Conservation (phyloP, 2,113 vertebrate genomes). For the Dendropsophus ebraccatus region DNA sequence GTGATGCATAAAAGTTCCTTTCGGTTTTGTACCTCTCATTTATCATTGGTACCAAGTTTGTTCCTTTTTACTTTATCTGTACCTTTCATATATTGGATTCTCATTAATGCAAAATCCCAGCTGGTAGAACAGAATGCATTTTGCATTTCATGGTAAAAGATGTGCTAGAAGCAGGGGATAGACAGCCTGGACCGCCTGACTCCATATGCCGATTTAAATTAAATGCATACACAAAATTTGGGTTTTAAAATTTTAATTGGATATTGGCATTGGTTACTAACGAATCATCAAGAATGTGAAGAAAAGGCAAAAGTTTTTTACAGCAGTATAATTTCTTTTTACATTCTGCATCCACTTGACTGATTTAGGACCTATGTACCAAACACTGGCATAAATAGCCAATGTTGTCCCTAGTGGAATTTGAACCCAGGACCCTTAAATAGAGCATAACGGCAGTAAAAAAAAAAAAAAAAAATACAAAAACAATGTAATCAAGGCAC, state of each 20-base stretch:
- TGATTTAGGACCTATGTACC: background rate
- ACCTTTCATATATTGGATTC: background rate
- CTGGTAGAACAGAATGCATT: background rate
- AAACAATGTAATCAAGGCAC: conserved; percentile 38
- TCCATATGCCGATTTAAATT: conserved; percentile 4
- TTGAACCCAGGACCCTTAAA: no score
- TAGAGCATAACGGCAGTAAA: no score
- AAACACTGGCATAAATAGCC: background rate
- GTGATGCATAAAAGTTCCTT: background rate
- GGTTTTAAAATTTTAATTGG: conserved; percentile 37
- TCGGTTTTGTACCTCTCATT: background rate
- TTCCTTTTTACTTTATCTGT: background rate
- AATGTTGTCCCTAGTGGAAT: no score
- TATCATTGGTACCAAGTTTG: conserved; percentile 13
- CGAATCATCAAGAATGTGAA: conserved; percentile 11
- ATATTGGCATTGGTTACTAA: conserved; percentile 36
- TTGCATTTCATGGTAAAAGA: conserved; percentile 31
- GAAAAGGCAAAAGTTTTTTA: background rate
- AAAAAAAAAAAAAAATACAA: no score
- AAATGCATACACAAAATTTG: background rate
- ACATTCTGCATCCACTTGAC: background rate
- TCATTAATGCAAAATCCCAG: conserved; percentile 29
- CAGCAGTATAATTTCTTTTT: background rate
- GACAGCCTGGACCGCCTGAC: background rate
- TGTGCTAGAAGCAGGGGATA: background rate